Base-by-base conservation (phyloP, 2,888 invertebrate genomes). In the Calameuta pallipes region DNA sequence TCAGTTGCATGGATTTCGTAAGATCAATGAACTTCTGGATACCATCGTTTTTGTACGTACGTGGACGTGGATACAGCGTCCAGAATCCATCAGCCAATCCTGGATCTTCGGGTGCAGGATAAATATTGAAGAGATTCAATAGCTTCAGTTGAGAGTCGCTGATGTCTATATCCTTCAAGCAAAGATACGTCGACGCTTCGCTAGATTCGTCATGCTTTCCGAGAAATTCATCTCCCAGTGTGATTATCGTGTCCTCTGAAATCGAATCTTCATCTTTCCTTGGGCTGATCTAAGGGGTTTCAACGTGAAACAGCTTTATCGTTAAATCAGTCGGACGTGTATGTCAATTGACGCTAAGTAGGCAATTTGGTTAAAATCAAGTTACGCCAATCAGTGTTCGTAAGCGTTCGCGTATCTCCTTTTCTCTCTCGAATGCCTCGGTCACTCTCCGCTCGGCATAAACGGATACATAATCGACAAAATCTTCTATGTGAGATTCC, bases 111-210 rank as follows among this genome's bases (percentile, higher is more conserved):
- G 87, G 87, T 0, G 87, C 41, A 0, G 87, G 84, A 80, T 83
- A 88, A 41, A 76, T 73, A 13, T 83, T 84, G 35, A 81, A 82
- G 6, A 88, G 80, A 80, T 88, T 84, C 23, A 80, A 76, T 11
- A 88, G 78, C 77, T 87, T 86, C 11, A 88, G 75, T 75, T 86
- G 81, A 3, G 89, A 88, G 76, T 90, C 88, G 70, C 87, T 89
- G 71, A 87, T 84, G 11, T 85, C 86, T 41, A 87, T 83, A 34
- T 85, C 82, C 75, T 82, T 83, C 23, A 87, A 82, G 69, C 86
- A 86, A n/a, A 83, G 79, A 73, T 85, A 78, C 12, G 77, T 75
- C 35, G 81, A 80, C 34, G 81, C 83, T 75, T 86, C 83, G 41
- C 79, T 82, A 31, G 82, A 81, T 23, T 68, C 69, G 6, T 76